Conservation (phyloP, 2,888 invertebrate species). For the Volucella inanis region DNA sequence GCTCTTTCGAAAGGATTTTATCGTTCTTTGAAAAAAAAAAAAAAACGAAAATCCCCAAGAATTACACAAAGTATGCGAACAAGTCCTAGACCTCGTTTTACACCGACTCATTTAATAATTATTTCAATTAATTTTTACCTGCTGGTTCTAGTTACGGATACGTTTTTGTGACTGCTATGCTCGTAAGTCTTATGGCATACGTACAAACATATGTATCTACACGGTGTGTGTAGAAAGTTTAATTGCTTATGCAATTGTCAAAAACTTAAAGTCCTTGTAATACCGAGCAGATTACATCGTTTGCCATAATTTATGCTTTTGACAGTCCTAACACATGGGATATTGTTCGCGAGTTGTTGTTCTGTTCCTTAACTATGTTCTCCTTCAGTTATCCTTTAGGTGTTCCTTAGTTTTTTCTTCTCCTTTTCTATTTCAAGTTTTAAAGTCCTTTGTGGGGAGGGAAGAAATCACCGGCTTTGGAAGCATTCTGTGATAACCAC, state of each 20-base stretch:
- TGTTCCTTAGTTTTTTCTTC: too few species aligned
- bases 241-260: conserved; percentile 74
- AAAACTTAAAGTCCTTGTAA: conserved; percentile 71
- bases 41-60: not conserved
- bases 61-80: not conserved
- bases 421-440: too few species aligned
- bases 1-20: conserved; percentile 9
- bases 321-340: conserved; percentile 62
- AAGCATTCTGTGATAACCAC: conserved; percentile 51
- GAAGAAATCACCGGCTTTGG: conserved; percentile 12
- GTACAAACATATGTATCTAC: not conserved
- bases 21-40: not conserved
- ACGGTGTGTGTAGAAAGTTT: conserved; percentile 18
- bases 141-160: conserved; percentile 1
- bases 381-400: conserved; percentile 53
- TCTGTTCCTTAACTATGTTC: conserved; percentile 13
- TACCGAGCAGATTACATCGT: conserved; percentile 65
- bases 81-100: conserved; percentile 5
- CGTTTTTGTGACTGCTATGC: not conserved
- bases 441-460: not conserved
- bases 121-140: conserved; percentile 64
- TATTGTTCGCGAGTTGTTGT: conserved; percentile 26
- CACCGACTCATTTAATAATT: conserved; percentile 54
- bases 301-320: conserved; percentile 54
- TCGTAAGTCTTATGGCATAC: conserved; percentile 2